These are phyloP conservation scores for Pentalonia nigronervosa DNA, from an alignment of 1,140 invertebrate genomes.

Conservation along the genomic window DNA sequence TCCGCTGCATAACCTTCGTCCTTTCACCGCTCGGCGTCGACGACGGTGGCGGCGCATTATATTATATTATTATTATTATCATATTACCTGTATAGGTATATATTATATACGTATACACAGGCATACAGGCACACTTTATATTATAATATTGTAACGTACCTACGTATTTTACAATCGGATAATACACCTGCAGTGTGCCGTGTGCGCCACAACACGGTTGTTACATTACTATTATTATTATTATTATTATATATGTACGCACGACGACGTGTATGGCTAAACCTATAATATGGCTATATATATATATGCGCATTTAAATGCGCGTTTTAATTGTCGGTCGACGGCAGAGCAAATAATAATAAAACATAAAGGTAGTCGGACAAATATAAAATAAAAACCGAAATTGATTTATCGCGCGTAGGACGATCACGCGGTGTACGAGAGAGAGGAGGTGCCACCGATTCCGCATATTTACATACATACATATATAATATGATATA, in stretches of 20 bases:
- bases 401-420: constrained; percentile 39
- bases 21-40: not conserved
- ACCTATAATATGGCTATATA: not conserved
- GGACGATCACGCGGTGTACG: not conserved
- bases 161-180: not conserved
- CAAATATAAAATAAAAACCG: constrained; percentile 31
- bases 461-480: constrained; percentile 3
- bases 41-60: not conserved
- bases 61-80: not conserved
- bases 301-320: not conserved
- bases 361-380: not conserved
- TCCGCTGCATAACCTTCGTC: constrained; percentile 1
- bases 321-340: constrained; percentile 16
- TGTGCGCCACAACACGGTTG: not conserved
- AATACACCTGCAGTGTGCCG: constrained; percentile 1
- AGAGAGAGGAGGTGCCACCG: not conserved
- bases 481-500: not conserved
- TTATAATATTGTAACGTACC: not conserved
- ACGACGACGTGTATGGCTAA: not conserved
- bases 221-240: not conserved
- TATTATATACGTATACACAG: not conserved
- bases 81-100: not conserved
- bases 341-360: not conserved
- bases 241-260: not conserved
- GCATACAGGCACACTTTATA: not conserved